Evolutionary conservation across 2,888 invertebrate genomes (phyloP).

Genomic region (Cephus pulcher): DNA sequence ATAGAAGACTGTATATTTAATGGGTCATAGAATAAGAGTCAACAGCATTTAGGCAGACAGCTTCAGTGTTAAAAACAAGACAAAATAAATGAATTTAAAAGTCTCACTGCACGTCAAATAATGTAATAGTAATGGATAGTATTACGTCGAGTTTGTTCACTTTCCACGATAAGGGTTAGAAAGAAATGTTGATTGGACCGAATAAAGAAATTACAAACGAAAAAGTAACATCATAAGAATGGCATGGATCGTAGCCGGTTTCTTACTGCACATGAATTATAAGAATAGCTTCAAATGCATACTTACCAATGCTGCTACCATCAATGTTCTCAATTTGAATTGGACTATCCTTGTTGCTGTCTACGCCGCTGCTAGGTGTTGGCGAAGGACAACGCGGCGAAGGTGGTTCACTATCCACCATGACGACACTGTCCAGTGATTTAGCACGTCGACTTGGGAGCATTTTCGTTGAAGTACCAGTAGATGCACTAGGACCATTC

Average conservation of each 20-base stretch:
- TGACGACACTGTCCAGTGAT: constrained; percentile 61
- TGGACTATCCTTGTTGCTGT: constrained; percentile 87
- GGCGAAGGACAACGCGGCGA: constrained; percentile 86
- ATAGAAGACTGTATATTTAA: not conserved
- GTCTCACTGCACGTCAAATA: too few relatives aligned
- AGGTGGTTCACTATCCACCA: constrained; percentile 68
- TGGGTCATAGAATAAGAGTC: not conserved
- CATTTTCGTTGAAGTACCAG: constrained; percentile 40
- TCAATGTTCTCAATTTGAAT: constrained; percentile 85
- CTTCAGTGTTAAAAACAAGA: not conserved
- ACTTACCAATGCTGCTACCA: constrained; percentile 69
- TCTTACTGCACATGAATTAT: not conserved
- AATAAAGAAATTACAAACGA: not conserved
- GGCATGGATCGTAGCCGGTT: too few relatives aligned
- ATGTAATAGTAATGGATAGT: not conserved
- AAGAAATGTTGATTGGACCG: not conserved
- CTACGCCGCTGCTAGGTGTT: constrained; percentile 88
- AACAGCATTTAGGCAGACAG: not conserved
- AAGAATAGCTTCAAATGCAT: constrained; percentile 5
- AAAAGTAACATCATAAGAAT: not conserved
- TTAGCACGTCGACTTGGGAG: constrained; percentile 58
- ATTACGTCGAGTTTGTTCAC: not conserved
- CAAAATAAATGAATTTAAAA: not conserved
- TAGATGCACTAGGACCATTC: constrained; percentile 26
- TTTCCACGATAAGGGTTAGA: not conserved